phyloP scores from a whole-genome alignment of 2,113 vertebrate genomes.

The Paratilapia polleni region DNA sequence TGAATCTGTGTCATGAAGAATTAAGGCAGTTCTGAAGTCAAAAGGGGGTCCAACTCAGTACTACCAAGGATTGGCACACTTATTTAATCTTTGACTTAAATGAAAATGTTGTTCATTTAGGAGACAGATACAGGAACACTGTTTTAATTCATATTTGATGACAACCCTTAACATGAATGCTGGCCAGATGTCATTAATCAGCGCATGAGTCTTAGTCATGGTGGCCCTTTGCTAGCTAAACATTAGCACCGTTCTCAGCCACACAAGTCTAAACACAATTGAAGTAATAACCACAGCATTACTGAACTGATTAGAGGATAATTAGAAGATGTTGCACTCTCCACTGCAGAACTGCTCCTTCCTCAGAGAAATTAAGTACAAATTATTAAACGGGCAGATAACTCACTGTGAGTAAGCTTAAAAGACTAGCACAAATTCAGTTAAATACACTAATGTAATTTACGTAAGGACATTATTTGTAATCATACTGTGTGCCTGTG shows the following conservation, averaged over 20 bases:
- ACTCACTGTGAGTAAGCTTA: neutral
- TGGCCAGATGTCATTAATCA: neutral
- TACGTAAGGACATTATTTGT: neutral
- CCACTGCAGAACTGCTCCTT: neutral
- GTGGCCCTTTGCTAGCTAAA: neutral
- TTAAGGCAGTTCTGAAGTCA: too few relatives aligned
- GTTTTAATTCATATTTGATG: neutral
- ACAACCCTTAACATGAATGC: neutral
- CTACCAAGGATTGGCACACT: neutral
- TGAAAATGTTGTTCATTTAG: neutral
- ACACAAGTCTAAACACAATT: neutral
- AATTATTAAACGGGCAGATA: neutral
- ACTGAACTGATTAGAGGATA: neutral
- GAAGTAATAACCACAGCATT: neutral
- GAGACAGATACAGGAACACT: neutral
- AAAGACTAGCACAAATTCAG: neutral
- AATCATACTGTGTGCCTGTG: slow-evolving; percentile 21
- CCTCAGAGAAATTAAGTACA: neutral
- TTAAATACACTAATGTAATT: neutral
- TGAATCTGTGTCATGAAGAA: neutral
- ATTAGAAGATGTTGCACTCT: neutral
- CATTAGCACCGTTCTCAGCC: neutral
- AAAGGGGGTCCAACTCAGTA: rapidly evolving
- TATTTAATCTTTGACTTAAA: neutral
- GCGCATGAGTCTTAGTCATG: neutral